phyloP scores from a whole-genome alignment of 2,888 invertebrate genomes.

The Ophioninae sp. region DNA sequence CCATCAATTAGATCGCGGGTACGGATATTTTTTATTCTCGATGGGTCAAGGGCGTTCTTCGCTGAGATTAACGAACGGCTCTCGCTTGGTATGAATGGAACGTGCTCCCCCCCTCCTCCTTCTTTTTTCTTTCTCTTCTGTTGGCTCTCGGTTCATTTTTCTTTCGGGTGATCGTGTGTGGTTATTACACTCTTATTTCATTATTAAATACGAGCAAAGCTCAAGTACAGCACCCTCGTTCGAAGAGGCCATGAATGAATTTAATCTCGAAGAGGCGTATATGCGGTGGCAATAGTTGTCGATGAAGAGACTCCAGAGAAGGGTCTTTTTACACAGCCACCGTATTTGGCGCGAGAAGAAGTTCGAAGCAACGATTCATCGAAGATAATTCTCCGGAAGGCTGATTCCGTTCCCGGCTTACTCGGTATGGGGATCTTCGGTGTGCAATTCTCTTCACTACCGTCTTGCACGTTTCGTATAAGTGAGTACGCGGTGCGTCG shows the following conservation, averaged over 20 bases:
- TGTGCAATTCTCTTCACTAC: slow-evolving; percentile 37
- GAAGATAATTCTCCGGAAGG: slow-evolving; percentile 55
- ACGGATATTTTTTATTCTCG: slow-evolving; percentile 41
- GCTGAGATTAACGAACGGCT: slow-evolving; percentile 53
- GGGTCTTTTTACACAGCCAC: slow-evolving; percentile 33
- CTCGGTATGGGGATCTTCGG: slow-evolving; percentile 31
- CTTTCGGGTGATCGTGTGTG: not conserved
- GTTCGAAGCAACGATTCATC: slow-evolving; percentile 34
- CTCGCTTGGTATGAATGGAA: slow-evolving; percentile 52
- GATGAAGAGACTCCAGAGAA: not conserved
- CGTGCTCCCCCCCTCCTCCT: not conserved
- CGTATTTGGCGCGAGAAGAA: slow-evolving; percentile 53
- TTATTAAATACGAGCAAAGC: slow-evolving; percentile 44
- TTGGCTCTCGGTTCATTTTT: slow-evolving; percentile 25
- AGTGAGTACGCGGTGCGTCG: slow-evolving; percentile 20
- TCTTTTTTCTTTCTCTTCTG: slow-evolving; percentile 20
- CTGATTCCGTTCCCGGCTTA: slow-evolving; percentile 39
- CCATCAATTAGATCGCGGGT: slow-evolving; percentile 54
- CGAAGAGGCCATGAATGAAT: slow-evolving; percentile 58
- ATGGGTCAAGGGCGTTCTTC: slow-evolving; percentile 58
- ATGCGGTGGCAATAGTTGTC: slow-evolving; percentile 24
- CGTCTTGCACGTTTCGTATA: slow-evolving; percentile 17
- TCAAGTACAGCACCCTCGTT: slow-evolving; percentile 45
- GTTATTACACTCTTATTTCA: slow-evolving; percentile 38
- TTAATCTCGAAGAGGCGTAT: slow-evolving; percentile 39